Percentiles rank a stretch among this genome's conserved stretches.
phyloP scores from a whole-genome alignment of 2,888 invertebrate genomes.

The Machimus atricapillus region DNA sequence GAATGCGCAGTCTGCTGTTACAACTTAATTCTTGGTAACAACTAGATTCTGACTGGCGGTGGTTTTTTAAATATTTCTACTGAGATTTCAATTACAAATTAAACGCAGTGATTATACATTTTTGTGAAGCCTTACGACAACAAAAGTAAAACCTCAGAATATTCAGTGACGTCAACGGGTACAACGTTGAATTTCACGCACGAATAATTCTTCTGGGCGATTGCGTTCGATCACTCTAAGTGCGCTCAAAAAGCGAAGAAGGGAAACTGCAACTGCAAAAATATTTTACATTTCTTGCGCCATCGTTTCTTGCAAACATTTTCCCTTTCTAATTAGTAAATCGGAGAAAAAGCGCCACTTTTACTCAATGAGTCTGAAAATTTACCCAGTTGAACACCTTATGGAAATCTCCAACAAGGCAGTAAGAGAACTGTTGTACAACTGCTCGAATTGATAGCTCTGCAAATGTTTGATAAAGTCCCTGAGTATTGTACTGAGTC shows the following conservation, averaged over 20 bases:
- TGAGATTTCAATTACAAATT: neutral
- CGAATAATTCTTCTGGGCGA: neutral
- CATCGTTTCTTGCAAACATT: neutral
- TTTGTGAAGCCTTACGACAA: neutral
- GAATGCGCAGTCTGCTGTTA: too few species aligned
- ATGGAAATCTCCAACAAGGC: neutral
- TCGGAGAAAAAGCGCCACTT: neutral
- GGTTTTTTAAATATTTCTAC: too few species aligned
- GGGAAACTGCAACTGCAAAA: neutral
- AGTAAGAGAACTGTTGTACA: neutral
- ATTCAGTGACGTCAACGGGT: neutral
- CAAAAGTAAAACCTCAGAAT: neutral
- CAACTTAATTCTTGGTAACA: too few species aligned
- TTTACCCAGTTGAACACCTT: neutral
- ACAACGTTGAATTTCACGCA: neutral
- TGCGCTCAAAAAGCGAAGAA: neutral
- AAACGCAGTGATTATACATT: neutral
- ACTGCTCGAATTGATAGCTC: neutral
- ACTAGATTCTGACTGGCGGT: neutral
- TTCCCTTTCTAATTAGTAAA: neutral
- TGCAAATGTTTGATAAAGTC: neutral
- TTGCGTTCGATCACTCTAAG: neutral
- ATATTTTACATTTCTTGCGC: neutral
- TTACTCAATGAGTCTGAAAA: neutral
- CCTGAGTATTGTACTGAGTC: neutral